These are phyloP conservation scores for Himalopsyche kuldschensis DNA, from an alignment of 2,888 invertebrate species.

Conservation along the genomic window DNA sequence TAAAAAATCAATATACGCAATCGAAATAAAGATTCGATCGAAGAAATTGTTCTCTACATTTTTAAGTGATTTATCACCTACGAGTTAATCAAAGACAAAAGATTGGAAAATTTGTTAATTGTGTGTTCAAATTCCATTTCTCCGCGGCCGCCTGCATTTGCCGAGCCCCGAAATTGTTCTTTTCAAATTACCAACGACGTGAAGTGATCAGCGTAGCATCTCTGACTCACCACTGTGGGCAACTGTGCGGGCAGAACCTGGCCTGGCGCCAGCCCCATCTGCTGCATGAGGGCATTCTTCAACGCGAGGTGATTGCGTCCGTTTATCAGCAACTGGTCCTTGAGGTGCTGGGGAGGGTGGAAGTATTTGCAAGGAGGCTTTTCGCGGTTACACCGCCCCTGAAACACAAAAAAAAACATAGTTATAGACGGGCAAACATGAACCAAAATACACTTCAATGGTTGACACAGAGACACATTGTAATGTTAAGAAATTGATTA, in stretches of 20 bases:
- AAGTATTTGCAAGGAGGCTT: slow-evolving; percentile 99
- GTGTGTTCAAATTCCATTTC: not conserved
- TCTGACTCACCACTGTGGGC: slow-evolving; percentile 82
- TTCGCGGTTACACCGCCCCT: slow-evolving; percentile 99
- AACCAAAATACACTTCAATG: no score
- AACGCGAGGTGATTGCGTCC: slow-evolving; percentile 98
- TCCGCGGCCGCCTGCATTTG: not conserved
- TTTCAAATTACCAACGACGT: not conserved
- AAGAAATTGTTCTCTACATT: no score
- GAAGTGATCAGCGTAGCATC: slow-evolving; percentile 3
- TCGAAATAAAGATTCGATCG: no score
- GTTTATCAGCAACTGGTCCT: slow-evolving; percentile 99
- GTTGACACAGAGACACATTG: no score
- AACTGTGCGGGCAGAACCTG: slow-evolving; percentile 93
- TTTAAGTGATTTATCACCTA: no score
- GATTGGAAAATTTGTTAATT: slow-evolving; percentile 1
- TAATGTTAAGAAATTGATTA: no score
- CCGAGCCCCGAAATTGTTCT: not conserved
- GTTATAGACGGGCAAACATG: not conserved
- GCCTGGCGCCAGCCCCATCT: slow-evolving; percentile 91
- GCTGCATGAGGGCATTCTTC: slow-evolving; percentile 97
- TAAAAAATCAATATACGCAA: no score
- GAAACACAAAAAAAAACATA: slow-evolving; percentile 48
- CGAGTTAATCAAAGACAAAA: slow-evolving; percentile 2
- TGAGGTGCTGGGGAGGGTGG: slow-evolving; percentile 99